Conservation (phyloP, 2,113 vertebrate genomes). For the Silurus asotus region DNA sequence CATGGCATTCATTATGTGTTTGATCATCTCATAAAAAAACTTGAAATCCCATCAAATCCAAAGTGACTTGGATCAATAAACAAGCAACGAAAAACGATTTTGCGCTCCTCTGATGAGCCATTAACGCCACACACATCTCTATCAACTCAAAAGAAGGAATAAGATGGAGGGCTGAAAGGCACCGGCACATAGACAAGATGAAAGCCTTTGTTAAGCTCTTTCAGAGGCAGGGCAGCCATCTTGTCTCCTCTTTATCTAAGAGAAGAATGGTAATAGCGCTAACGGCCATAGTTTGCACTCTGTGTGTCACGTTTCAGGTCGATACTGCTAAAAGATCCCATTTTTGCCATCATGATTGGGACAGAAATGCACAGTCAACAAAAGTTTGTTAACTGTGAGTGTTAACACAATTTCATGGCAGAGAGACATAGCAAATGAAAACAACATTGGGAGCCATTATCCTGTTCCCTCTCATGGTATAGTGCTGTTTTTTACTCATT, state of each 20-base stretch:
- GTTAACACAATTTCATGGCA: conserved; percentile 50
- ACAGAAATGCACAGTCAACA: conserved; percentile 35
- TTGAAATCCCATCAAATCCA: not conserved
- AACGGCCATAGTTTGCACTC: conserved; percentile 30
- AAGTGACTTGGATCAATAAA: conserved; percentile 17
- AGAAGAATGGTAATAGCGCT: conserved; percentile 38
- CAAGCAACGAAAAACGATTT: not conserved
- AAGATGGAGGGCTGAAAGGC: conserved; percentile 5
- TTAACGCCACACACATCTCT: conserved; percentile 12
- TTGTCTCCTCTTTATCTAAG: conserved; percentile 19
- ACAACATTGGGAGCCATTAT: conserved; percentile 23
- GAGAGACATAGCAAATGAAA: conserved; percentile 51
- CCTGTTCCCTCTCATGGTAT: not conserved
- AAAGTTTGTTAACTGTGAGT: conserved; percentile 32
- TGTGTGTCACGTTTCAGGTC: conserved; percentile 7
- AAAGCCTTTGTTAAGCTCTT: not conserved
- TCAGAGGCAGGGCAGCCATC: not conserved
- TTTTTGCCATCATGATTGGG: conserved; percentile 33
- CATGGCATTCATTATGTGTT: not conserved
- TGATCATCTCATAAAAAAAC: conserved; percentile 7
- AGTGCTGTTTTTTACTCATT: not conserved
- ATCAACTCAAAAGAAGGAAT: not conserved
- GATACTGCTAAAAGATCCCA: conserved; percentile 40
- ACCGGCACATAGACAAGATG: not conserved
- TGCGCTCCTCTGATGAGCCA: conserved; percentile 11